Evolutionary conservation across 2,797 vertebrate species (phyloP), one percentile per base, ranked within the genome.

Genomic region (Falco peregrinus): DNA sequence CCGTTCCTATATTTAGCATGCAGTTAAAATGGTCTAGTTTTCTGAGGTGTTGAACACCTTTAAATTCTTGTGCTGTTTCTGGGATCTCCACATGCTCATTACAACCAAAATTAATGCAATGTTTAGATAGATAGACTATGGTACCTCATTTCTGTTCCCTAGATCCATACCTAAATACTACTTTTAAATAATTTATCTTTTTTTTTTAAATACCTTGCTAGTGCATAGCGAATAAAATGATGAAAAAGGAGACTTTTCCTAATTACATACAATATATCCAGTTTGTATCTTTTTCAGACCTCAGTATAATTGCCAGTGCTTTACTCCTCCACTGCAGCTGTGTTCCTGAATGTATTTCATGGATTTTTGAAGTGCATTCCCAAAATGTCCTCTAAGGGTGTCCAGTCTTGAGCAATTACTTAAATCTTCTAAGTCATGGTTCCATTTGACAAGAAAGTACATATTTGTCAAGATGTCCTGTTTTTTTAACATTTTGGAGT

Each of bases 311-410:
- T 90, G 33, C 35, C 69, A 73, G 3, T 0, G 5, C 17, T 79
- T 92, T 78, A 75, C 79, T 94, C 76, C 61, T 90, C 47, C 73
- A 37, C 85, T 91, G 57, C 74, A 90, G 54, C 68, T 93, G 78
- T 56, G 47, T 17, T 92, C 48, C 64, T 47, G 29, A 63, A 82
- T 60, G n/a, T 15, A 57, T 92, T 94, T 92, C 64, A 70, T 56
- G 53, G 71, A 63, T 41, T 79, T 45, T 56, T 75, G 75, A 77
- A 85, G 41, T 53, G 35, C 4, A 4, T 45, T 68, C 64, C 70
- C 74, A 70, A 87, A 89, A 87, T 3, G 29, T 87, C 56, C 86
- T 92, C 43, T 53, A 53, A 90, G 59, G 56, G 43, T 67, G 25
- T 26, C 59, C 43, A 59, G 26, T 70, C 41, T 89, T 93, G 81